Percentiles rank a stretch among this genome's conserved stretches.
Conservation (phyloP, 1,140 invertebrate species). For the Lanistes nyassanus region DNA sequence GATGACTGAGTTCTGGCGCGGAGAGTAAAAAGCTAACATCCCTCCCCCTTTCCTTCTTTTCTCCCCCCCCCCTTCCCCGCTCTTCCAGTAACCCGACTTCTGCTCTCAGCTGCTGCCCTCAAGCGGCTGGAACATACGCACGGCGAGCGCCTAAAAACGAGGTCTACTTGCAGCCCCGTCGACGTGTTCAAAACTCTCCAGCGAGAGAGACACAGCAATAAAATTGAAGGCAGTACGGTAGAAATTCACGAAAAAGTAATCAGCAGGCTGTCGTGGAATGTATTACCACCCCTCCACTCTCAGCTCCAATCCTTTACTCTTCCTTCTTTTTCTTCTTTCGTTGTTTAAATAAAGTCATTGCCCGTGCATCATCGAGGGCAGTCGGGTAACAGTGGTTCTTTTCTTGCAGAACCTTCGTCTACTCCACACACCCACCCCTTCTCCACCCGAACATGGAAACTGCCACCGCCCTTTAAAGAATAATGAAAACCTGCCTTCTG, state of each 20-base stretch:
- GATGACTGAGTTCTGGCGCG: constrained; percentile 15
- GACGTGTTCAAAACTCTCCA: neutral
- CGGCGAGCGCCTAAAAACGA: neutral
- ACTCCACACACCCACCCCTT: neutral
- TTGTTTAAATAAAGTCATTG: neutral
- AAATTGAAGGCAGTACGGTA: constrained; percentile 19
- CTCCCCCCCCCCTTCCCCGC: too few species aligned
- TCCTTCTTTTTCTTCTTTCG: too few species aligned
- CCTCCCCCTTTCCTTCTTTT: too few species aligned
- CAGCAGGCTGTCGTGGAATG: neutral
- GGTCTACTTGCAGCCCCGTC: neutral
- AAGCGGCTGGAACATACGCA: too few species aligned
- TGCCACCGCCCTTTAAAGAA: constrained; percentile 2
- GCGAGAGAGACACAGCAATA: constrained; percentile 3
- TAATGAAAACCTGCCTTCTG: neutral
- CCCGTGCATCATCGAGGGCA: constrained; percentile 2
- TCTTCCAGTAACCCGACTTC: too few species aligned
- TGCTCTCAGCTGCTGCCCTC: too few species aligned
- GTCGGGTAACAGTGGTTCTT: neutral
- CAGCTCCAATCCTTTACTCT: too few species aligned
- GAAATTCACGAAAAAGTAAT: constrained; percentile 20
- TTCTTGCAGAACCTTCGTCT: neutral
- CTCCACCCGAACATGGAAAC: neutral
- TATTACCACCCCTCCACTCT: too few species aligned
- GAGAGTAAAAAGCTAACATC: constrained; percentile 12